Percentiles rank a stretch among this genome's conserved stretches.
These are phyloP conservation scores for Gasterosteus nipponicus DNA, from an alignment of 2,113 vertebrate species.

Conservation along the genomic window DNA sequence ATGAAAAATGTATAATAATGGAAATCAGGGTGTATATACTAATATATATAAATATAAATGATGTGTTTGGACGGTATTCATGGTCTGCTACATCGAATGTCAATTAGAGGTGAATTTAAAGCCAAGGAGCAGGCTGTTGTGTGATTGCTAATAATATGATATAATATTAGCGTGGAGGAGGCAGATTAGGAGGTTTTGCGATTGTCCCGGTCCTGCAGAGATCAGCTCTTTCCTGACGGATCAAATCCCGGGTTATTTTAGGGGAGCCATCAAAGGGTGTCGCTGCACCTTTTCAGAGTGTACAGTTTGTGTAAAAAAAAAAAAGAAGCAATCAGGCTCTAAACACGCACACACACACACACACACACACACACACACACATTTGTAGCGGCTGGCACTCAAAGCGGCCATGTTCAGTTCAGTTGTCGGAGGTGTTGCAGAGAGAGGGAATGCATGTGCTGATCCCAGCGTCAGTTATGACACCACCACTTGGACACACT, in stretches of 20 bases:
- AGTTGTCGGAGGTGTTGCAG: constrained; percentile 2
- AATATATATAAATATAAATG: neutral
- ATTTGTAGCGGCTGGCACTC: too few species aligned
- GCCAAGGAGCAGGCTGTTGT: neutral
- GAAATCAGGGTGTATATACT: too few species aligned
- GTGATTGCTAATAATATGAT: neutral
- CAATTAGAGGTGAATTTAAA: neutral
- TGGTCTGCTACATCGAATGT: neutral
- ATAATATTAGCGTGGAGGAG: neutral
- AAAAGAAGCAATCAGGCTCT: neutral
- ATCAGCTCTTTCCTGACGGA: constrained; percentile 23
- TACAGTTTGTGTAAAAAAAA: neutral
- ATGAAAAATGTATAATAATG: too few species aligned
- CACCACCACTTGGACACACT: constrained; percentile 15
- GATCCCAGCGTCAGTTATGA: constrained; percentile 9
- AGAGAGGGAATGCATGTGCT: neutral
- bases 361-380: too few species aligned
- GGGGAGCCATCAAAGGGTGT: neutral
- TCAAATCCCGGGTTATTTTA: constrained; percentile 12
- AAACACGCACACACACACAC: neutral
- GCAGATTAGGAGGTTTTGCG: constrained; percentile 10
- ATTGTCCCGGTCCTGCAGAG: constrained; percentile 9
- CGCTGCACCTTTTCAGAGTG: neutral
- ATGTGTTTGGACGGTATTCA: neutral
- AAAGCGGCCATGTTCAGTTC: too few species aligned